phyloP scores from a whole-genome alignment of 2,113 vertebrate species.

The Halichoeres trimaculatus region DNA sequence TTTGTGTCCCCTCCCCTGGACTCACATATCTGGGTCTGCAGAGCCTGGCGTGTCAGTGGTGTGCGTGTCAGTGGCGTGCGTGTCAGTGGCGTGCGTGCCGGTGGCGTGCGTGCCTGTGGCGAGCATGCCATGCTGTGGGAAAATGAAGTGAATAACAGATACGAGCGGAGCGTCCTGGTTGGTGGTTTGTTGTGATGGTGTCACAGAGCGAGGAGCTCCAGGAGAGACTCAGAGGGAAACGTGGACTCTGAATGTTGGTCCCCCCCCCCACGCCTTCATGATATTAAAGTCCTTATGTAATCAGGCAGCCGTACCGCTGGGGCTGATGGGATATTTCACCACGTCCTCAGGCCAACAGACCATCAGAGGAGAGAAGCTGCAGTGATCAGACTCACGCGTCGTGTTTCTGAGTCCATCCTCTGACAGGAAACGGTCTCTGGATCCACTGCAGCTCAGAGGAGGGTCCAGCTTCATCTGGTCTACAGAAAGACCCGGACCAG shows the following conservation, averaged over 20 bases:
- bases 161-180: not conserved
- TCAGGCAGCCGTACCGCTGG: not conserved
- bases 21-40: conserved; percentile 1
- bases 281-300: conserved; percentile 33
- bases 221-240: not conserved
- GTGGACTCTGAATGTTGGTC: not conserved
- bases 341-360: conserved; percentile 3
- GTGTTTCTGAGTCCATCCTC: too few species aligned
- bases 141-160: not conserved
- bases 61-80: too few species aligned
- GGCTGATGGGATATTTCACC: not conserved
- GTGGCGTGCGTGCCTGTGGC: too few species aligned
- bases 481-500: too few species aligned
- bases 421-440: not conserved
- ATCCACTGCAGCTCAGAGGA: not conserved
- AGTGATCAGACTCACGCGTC: not conserved
- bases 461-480: too few species aligned
- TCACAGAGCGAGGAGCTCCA: not conserved
- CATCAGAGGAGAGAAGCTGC: not conserved
- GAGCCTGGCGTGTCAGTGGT: too few species aligned
- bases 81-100: too few species aligned
- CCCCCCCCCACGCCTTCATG: not conserved
- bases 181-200: not conserved
- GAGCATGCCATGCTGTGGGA: not conserved
- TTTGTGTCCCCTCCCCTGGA: not conserved